Evolutionary conservation across 2,797 vertebrate species (phyloP), one percentile per base, ranked within the genome.

Genomic region (Cuniculus paca): DNA sequence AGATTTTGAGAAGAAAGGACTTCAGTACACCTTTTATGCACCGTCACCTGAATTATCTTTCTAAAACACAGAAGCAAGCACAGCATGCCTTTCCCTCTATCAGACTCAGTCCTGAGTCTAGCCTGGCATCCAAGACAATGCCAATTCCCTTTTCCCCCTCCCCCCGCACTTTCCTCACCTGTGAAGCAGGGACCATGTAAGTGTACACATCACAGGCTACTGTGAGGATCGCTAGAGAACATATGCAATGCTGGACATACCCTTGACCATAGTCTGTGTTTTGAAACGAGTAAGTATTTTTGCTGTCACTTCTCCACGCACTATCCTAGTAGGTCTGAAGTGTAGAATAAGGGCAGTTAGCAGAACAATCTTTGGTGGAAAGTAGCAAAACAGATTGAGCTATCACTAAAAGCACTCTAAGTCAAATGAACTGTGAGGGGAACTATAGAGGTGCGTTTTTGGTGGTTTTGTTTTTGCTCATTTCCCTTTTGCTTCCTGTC

Each of bases 161-260:
- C n/a, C 36, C 34, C 31, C n/a, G 84, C 50, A 11, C 28, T 79
- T 60, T 78, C 13, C 13, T 78, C 7, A 8, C 70, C 54, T 65
- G 8, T 56, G 50, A 90, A 72, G 31, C 65, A 48, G 36, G 63
- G 1, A 42, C n/a, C 28, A n/a, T 74, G 36, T 72, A 61, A 82
- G 7, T 39, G 4, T 24, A 36, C 52, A 39, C 45, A 36, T 90
- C 16, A n/a, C 2, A 86, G 34, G 61, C 48, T 48, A 11, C 45
- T 45, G 0, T 34, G 11, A 65, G 75, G 42, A 52, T 24, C 8
- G 34, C 22, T 28, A 28, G 11, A 70, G 61, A 42, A 68, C 6
- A 0, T 1, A 17, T 13, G 10, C 0, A 24, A n/a, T 31, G 17
- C 2, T 31, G 58, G 22, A 4, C 13, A 3, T 13, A 9, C 63